A percentile compares a stretch with the other conserved stretches of the same genome.
phyloP scores from a whole-genome alignment of 2,797 vertebrate species.

The Lagorchestes hirsutus region DNA sequence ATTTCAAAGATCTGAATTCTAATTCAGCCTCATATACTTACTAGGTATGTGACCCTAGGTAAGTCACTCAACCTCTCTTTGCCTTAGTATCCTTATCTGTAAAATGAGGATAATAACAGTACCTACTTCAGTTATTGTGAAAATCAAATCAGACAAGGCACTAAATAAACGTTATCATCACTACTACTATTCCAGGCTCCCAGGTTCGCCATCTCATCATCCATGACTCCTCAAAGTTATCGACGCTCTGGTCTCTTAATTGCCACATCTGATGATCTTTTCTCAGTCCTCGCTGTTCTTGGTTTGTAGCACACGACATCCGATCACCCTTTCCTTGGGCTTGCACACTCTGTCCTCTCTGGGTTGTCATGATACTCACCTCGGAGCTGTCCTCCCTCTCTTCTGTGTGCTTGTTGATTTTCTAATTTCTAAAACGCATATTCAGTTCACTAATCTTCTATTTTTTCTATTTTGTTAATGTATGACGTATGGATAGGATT shows the following conservation, averaged over 20 bases:
- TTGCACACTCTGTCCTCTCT: neutral
- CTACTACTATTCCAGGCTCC: neutral
- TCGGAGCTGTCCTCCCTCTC: neutral
- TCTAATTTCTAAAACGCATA: neutral
- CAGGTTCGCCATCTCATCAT: neutral
- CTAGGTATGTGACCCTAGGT: neutral
- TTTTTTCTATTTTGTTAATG: neutral
- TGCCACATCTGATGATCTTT: neutral
- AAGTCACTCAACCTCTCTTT: neutral
- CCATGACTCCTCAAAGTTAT: neutral
- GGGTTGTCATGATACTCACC: neutral
- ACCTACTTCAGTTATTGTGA: neutral
- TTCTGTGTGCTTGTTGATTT: neutral
- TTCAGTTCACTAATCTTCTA: neutral
- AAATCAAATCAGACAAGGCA: neutral
- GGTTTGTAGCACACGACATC: neutral
- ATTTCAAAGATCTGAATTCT: neutral
- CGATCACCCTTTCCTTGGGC: neutral
- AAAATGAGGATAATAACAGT: neutral
- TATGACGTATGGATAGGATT: neutral
- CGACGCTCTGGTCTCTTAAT: neutral
- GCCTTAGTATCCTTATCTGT: neutral
- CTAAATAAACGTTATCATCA: neutral
- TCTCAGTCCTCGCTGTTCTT: neutral
- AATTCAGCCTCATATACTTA: neutral